Evolutionary conservation across 2,113 vertebrate genomes (phyloP), one percentile per base, ranked within the genome.

Genomic region (Grantiella picta): DNA sequence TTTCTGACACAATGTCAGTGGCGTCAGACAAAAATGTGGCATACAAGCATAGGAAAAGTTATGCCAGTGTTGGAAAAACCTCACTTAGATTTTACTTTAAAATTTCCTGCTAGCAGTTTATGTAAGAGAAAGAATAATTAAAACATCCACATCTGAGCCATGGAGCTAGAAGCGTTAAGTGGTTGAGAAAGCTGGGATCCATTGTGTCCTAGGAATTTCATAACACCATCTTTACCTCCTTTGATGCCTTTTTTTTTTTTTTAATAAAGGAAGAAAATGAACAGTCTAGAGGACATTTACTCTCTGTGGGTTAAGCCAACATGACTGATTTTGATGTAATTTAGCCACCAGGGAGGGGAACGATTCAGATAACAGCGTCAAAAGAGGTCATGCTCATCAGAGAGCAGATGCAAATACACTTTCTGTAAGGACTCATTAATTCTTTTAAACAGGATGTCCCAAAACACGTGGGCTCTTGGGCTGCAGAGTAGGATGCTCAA

Each of bases 361-460:
- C 20, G 71, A 81, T 80, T 90, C 79, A 86, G 35, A 63, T 49
- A 90, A 50, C 45, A 76, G 52, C 65, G 2, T 83, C 66, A 82
- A 95, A 96, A 95, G 92, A 94, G 92, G 90, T 93, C 92, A 68
- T 65, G 83, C 60, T 95, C 89, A 76, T 95, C 81, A 76, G 84
- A 92, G 60, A 93, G 64, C 56, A 78, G 79, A 90, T 86, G 64
- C 0, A 0, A 71, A 90, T 92, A 83, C 82, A 56, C 84, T 83
- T 93, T 86, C 68, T 94, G 76, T 81, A 24, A 96, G 90, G 91
- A 78, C 68, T 96, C 89, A 75, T 97, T 95, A 95, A 95, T 93
- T 56, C 35, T 94, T 71, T 93, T n/a, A 63, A 94, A 76, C 15
- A 90, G 9, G 13, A 4, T 54, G 60, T 91, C 89, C 89, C 91